Evolutionary conservation across 2,888 invertebrate genomes (phyloP).

Genomic region (Tribolium freemani): DNA sequence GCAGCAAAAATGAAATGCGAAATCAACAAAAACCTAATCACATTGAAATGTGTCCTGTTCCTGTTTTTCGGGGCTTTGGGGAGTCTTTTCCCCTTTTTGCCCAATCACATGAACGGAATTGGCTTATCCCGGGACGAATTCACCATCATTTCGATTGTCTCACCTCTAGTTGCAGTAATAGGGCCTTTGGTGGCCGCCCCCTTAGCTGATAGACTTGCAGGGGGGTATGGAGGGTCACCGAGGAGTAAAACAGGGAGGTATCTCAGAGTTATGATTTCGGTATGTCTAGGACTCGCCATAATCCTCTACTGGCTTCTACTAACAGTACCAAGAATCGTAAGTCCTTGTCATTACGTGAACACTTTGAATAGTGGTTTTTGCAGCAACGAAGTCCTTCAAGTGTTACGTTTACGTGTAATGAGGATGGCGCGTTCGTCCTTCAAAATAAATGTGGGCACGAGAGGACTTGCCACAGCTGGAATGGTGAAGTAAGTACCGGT

Average conservation of each 20-base stretch:
- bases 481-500: conserved; percentile 48
- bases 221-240: conserved; percentile 61
- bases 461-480: conserved; percentile 78
- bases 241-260: conserved; percentile 73
- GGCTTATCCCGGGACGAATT: conserved; percentile 83
- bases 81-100: conserved; percentile 85
- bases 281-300: conserved; percentile 77
- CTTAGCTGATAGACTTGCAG: conserved; percentile 81
- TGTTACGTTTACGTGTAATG: conserved; percentile 81
- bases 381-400: conserved; percentile 76
- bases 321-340: conserved; percentile 76
- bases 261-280: conserved; percentile 78
- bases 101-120: conserved; percentile 81
- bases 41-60: conserved; percentile 85
- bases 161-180: conserved; percentile 83
- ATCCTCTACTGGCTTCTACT: conserved; percentile 78
- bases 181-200: conserved; percentile 85
- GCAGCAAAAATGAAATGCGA: conserved; percentile 37
- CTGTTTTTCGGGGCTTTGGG: conserved; percentile 87
- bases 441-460: conserved; percentile 81
- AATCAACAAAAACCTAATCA: conserved; percentile 78
- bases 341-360: not conserved
- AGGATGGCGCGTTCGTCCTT: conserved; percentile 78
- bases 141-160: conserved; percentile 82
- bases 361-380: conserved; percentile 14